Base-by-base conservation (phyloP, 2,797 vertebrate species). In the Brachymystax lenok region DNA sequence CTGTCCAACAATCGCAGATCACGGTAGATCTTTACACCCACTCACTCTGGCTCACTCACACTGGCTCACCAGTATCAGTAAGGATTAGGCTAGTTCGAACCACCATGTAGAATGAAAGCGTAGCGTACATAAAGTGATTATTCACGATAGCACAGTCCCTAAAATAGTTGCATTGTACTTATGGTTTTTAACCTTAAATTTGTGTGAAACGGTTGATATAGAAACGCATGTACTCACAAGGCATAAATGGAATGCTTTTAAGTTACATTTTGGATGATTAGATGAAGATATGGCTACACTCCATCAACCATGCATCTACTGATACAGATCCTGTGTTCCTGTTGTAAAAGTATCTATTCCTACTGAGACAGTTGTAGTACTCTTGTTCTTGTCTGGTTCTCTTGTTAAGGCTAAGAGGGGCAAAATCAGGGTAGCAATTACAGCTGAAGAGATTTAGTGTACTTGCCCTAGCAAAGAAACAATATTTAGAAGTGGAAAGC, bases 1-100 rank as follows among this genome's bases (percentile, higher is more conserved):
- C 79, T 63, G 78, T 35, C 78, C 72, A 51, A 13, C 81, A 73
- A 27, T 83, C 76, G 74, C 84, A 85, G 71, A 73, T 13, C 5
- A 77, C 89, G 92, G 94, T 94, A 89, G 28, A 79, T 4, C 16
- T 70, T 1, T 63, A 63, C 64, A 67, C 64, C 30, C 14, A 24
- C 64, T 66, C 21, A 8, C 12, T 27, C 21, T 66, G 12, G 3
- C 17, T 21, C 59, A 63, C n/a, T 27, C n/a, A 67, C 24, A 12
- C 63, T 24, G 40, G 2, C 10, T 46, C 40, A 46, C 40, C 40
- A 46, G 40, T 13, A 12, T 46, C 40, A 46, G 40, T 46, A 13
- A 46, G 40, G 40, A 46, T 46, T 46, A 46, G 40, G 40, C 40
- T 46, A 46, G 40, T 46, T 46, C 12, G 2, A 46, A 12, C 54